These are phyloP conservation scores for Carassius gibelio DNA, from an alignment of 2,113 vertebrate genomes.

Conservation along the genomic window DNA sequence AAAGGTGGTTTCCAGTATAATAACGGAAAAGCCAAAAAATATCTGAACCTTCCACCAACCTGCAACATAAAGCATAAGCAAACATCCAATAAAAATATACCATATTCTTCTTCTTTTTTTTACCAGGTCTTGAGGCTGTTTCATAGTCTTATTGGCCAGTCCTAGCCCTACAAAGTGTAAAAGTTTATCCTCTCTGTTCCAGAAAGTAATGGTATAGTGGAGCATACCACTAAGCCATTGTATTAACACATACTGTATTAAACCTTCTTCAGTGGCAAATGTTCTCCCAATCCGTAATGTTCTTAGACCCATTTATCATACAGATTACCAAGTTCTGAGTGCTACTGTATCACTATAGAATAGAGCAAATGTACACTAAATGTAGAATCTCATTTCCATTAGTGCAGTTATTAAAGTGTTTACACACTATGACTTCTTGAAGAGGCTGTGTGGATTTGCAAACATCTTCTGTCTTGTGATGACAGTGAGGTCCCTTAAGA, in stretches of 20 bases:
- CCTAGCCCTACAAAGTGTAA: neutral
- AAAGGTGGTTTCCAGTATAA: neutral
- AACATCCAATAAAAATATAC: neutral
- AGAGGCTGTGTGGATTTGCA: neutral
- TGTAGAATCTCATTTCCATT: neutral
- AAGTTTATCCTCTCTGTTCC: neutral
- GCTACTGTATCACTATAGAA: neutral
- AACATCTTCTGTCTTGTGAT: neutral
- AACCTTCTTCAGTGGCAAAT: neutral
- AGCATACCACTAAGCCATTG: neutral
- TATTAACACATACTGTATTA: neutral
- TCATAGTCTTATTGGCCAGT: neutral
- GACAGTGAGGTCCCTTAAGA: neutral
- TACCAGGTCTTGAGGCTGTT: neutral
- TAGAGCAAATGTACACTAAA: neutral
- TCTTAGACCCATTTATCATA: neutral
- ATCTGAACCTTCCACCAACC: neutral
- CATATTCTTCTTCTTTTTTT: no score
- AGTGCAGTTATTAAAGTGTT: neutral
- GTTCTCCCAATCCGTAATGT: neutral
- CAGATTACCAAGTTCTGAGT: neutral
- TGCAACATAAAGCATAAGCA: neutral
- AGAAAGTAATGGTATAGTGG: neutral
- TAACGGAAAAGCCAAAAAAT: neutral
- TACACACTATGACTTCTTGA: neutral